phyloP scores from a whole-genome alignment of 2,797 vertebrate genomes.

The Liasis olivaceus region DNA sequence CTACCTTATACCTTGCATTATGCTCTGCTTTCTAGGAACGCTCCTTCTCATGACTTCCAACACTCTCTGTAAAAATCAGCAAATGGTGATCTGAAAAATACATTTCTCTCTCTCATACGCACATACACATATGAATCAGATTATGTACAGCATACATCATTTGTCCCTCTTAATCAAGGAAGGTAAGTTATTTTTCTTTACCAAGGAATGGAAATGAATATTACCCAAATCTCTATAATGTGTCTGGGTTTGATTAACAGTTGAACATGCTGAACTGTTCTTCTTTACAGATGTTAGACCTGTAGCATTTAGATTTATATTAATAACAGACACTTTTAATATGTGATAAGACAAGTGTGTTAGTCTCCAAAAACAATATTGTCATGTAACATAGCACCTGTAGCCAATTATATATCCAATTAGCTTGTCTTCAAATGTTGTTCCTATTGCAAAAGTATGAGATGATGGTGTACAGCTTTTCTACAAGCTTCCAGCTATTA shows the following conservation, averaged over 20 bases:
- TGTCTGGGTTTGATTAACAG: neutral
- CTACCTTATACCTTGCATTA: neutral
- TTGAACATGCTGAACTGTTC: conserved; percentile 13
- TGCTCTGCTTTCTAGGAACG: neutral
- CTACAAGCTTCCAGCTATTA: neutral
- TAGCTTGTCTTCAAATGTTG: conserved; percentile 7
- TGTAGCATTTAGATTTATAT: conserved; percentile 24
- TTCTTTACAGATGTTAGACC: conserved; percentile 36
- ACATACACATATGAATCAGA: neutral
- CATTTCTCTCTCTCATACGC: neutral
- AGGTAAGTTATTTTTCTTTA: conserved; percentile 16
- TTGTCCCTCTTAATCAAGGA: neutral
- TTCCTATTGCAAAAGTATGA: neutral
- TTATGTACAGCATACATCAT: neutral
- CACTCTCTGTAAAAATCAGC: neutral
- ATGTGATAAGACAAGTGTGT: conserved; percentile 34
- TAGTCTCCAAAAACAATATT: neutral
- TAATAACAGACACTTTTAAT: conserved; percentile 24
- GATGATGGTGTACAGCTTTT: neutral
- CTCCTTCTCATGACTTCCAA: neutral
- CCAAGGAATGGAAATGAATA: conserved; percentile 45
- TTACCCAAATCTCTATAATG: conserved; percentile 8
- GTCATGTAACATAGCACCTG: neutral
- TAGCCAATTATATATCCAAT: neutral
- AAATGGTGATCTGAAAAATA: neutral